A percentile compares a stretch with the other conserved stretches of the same genome.
Conservation (phyloP, 1,140 invertebrate genomes). For the Brachionus koreanus region DNA sequence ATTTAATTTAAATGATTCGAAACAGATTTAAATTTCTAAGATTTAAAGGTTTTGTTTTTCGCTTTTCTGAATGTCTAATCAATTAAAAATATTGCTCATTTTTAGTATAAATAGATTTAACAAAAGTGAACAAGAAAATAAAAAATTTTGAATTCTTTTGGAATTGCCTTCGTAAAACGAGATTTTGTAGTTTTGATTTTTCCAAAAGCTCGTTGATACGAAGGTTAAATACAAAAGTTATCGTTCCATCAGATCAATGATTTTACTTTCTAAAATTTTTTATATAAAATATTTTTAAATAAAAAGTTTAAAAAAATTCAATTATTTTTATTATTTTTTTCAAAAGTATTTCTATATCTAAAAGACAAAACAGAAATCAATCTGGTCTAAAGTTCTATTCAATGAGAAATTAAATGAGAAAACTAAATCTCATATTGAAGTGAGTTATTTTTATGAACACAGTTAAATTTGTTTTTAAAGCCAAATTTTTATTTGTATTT, state of each 20-base stretch:
- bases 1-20: conserved; percentile 29
- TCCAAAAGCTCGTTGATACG: conserved; percentile 44
- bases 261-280: too few relatives aligned
- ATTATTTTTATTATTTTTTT: too few relatives aligned
- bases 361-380: too few relatives aligned
- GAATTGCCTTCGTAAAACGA: conserved; percentile 44
- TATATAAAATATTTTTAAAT: too few relatives aligned
- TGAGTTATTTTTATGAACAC: too few relatives aligned
- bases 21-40: conserved; percentile 23
- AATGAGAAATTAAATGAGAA: too few relatives aligned
- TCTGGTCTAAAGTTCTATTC: too few relatives aligned
- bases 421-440: too few relatives aligned
- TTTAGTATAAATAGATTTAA: conserved; percentile 16
- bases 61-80: conserved; percentile 20
- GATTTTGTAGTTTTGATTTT: conserved; percentile 22
- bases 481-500: too few relatives aligned
- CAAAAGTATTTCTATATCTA: too few relatives aligned
- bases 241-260: not conserved
- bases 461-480: too few relatives aligned
- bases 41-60: not conserved
- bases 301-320: too few relatives aligned
- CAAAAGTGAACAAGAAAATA: not conserved
- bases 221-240: conserved; percentile 44
- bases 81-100: not conserved
- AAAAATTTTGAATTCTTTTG: not conserved